phyloP scores from a whole-genome alignment of 1,140 invertebrate species.

The Orius insidiosus region DNA sequence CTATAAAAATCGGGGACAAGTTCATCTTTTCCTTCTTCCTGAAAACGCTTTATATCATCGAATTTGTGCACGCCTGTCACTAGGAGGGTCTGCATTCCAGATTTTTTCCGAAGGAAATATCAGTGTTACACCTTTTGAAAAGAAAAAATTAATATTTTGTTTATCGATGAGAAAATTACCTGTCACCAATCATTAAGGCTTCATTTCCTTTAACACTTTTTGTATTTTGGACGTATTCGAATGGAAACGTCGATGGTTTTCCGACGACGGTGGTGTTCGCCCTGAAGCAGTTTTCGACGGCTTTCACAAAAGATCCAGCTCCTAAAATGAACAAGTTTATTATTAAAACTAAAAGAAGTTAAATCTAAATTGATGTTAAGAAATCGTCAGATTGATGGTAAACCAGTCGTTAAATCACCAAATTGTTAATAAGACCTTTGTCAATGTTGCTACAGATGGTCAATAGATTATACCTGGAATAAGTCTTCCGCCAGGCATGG shows the following conservation, averaged over 20 bases:
- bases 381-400: too few species aligned
- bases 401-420: too few species aligned
- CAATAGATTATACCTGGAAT: slow-evolving; percentile 40
- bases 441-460: too few species aligned
- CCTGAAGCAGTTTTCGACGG: slow-evolving; percentile 66
- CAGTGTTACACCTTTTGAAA: slow-evolving; percentile 63
- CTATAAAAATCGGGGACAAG: slow-evolving; percentile 58
- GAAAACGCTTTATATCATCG: slow-evolving; percentile 40
- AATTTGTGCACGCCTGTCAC: slow-evolving; percentile 64
- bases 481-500: slow-evolving; percentile 31
- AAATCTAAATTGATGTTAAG: too few species aligned
- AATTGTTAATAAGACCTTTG: too few species aligned
- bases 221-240: slow-evolving; percentile 36
- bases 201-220: slow-evolving; percentile 54
- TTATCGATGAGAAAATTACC: slow-evolving; percentile 23
- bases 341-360: too few species aligned
- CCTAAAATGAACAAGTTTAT: too few species aligned
- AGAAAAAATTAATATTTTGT: neutral
- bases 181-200: slow-evolving; percentile 89
- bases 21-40: slow-evolving; percentile 36
- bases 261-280: slow-evolving; percentile 70
- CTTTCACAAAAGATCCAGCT: slow-evolving; percentile 67
- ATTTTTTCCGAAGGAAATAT: slow-evolving; percentile 73
- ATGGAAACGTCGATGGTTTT: slow-evolving; percentile 52
- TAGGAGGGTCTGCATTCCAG: slow-evolving; percentile 66